Base-by-base conservation (phyloP, 2,113 vertebrate genomes). In the Nipponia nippon region DNA sequence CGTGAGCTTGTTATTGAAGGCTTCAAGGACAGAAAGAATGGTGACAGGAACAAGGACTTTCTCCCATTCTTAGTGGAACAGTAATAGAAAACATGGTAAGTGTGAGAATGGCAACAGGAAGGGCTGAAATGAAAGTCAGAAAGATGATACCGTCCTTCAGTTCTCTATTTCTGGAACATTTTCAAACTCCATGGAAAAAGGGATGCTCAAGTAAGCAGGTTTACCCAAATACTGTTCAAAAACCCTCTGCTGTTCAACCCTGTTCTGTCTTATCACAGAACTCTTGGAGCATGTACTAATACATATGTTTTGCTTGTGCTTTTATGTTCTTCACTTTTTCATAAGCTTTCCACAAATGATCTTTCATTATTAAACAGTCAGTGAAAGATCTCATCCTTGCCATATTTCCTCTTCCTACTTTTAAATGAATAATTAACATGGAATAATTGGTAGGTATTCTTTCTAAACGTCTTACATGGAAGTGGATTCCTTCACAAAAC, bases 351-450 rank as follows among this genome's bases (percentile, higher is more conserved):
- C 61, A 93, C 0, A 1, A 87, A 82, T 26, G 11, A 89, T 65
- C 87, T 79, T 96, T 55, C 69, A 90, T 89, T 96, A 96, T 95
- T 94, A 84, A 96, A 81, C 42, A 94, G 65, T 38, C 80, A 75
- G 59, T 44, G 56, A 85, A 82, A 79, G 69, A 91, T 76, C 73
- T 90, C 90, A 81, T 89, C 78, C 81, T 93, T 90, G 73, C 70
- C 56, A 16, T 83, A 95, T 44, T 92, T 94, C 92, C 72, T 83
- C 47, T 87, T 96, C 56, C 73, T 84, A 73, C 87, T 78, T 78
- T 16, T 16, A 75, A 79, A 92, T 83, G 30, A 96, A 92, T 75
- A 92, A 92, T 95, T 96, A 82, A 89, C 20, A 71, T 4, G 10
- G 65, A 91, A 50, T 84, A 94, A 92, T 49, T 76, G 44, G 40